Base-by-base conservation (phyloP, 1,140 invertebrate genomes). In the Macrobrachium rosenbergii region DNA sequence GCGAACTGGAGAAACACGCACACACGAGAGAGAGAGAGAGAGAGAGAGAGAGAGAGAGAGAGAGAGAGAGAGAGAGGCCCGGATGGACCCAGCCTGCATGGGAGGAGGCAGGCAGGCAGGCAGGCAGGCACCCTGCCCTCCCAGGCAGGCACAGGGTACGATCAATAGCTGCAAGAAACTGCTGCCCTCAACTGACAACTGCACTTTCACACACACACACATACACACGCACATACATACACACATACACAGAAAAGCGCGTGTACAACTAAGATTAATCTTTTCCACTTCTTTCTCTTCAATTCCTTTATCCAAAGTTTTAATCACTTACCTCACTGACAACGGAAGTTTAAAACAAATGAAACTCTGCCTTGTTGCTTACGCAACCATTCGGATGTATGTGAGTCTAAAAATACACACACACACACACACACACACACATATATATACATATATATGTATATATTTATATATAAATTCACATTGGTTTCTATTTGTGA, bases 101-200 rank as follows among this genome's bases (percentile, higher is more conserved):
- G 64, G 64, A 69, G 64, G 64, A 67, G 64, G 67, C 12, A 72
- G 67, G 67, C 21, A 62, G 76, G 75, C 73, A 75, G 73, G 73
- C 82, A 60, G 82, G 82, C 83, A 63, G 83, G 76, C 76, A 72
- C 69, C 69, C 52, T 52, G 52, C 52, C 52, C 52, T 52, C 52
- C 52, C 69, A 62, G 83, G 83, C 83, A 83, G 52, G 59, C 69
- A 67, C 83, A 69, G 76, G 81, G 83, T 72, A 69, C 83, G 83
- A 86, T 86, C 83, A 86, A 86, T 86, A 86, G 76, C 76, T 80
- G 83, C 63, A 79, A 86, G 77, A 80, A 86, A 79, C 67, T 80
- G 76, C 83, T 67, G 76, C 83, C 77, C 79, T 67, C 76, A 80
- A 79, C 83, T 80, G 83, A 86, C 83, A 84, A 84, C 82, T 84